Evolutionary conservation across 1,140 invertebrate species (phyloP), one percentile per base, ranked within the genome.

Genomic region (Cotesia glomerata): DNA sequence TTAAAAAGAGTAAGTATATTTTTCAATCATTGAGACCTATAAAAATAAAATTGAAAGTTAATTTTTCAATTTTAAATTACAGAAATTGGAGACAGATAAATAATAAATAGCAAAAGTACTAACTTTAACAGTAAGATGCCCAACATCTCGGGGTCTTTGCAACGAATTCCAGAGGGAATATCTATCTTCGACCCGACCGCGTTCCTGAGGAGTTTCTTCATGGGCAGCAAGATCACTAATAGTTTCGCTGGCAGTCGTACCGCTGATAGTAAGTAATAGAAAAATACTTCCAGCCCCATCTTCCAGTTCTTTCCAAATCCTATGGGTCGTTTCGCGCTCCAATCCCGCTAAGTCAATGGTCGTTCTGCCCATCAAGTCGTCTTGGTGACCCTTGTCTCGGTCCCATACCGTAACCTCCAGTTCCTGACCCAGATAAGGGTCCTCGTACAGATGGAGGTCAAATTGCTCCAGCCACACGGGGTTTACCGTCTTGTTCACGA

Each of bases 401-500:
- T 98, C 96, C 91, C 93, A 97, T 0, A 98, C 91, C 0, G 94
- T 94, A 5, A 98, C 92, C 84, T 98, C 96, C 39, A 99, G 86
- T 61, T 94, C 90, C 84, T 97, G 95, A 58, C 92, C 91, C 72
- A 91, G 85, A 66, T 89, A 89, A 64, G 94, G 91, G 75, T 97
- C 96, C 78, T 98, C 96, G 84, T 95, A 99, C 5, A 99, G 89
- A 83, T 99, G 97, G 7, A 99, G 89, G 84, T 99, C 97, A 84
- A 99, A 99, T 85, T 99, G 97, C 81, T 99, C 98, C 80, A 98
- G 81, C 98, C 97, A 99, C 75, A 93, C 90, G 11, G 97, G 95
- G 85, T 92, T 94, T 45, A 95, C 84, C 0, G 94, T 93, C 82
- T 95, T 93, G 88, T 92, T 93, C 34, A 93, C 89, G 71, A 97